Evolutionary conservation across 2,888 invertebrate genomes (phyloP).

Genomic region (Halictus quadricinctus): DNA sequence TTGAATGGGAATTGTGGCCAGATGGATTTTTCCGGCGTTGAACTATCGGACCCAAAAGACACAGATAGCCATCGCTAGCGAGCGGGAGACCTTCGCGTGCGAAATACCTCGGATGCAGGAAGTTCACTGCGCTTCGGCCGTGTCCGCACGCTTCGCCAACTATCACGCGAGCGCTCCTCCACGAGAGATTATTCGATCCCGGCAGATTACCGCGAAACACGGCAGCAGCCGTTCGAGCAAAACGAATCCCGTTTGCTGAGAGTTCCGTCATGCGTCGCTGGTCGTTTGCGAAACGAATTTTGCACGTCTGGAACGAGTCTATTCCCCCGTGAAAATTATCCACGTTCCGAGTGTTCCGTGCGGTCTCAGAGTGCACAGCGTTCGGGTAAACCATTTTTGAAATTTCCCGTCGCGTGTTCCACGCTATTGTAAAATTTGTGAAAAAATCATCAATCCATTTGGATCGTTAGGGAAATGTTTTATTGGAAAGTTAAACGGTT

Average conservation of each 20-base stretch:
- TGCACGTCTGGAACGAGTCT: background rate
- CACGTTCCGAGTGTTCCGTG: background rate
- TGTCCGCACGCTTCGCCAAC: conserved; percentile 30
- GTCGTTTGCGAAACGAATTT: conserved; percentile 3
- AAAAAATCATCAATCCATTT: background rate
- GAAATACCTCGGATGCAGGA: conserved; percentile 13
- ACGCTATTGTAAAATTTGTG: background rate
- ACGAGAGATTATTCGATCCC: conserved; percentile 37
- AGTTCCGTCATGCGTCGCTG: background rate
- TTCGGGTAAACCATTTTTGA: too few species aligned
- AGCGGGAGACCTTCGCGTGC: conserved; percentile 8
- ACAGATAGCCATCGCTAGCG: background rate
- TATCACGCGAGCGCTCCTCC: conserved; percentile 9
- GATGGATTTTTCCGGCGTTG: background rate
- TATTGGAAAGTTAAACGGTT: background rate
- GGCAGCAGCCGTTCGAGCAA: background rate
- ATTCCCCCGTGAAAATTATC: background rate
- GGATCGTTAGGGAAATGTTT: background rate
- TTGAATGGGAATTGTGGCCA: too few species aligned
- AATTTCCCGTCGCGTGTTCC: too few species aligned
- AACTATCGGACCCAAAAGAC: background rate
- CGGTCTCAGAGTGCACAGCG: background rate
- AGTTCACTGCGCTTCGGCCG: conserved; percentile 12
- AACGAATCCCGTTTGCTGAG: conserved; percentile 5
- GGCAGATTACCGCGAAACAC: conserved; percentile 24